Evolutionary conservation across 2,113 vertebrate genomes (phyloP), one percentile per base, ranked within the genome.

Genomic region (Micromys minutus): DNA sequence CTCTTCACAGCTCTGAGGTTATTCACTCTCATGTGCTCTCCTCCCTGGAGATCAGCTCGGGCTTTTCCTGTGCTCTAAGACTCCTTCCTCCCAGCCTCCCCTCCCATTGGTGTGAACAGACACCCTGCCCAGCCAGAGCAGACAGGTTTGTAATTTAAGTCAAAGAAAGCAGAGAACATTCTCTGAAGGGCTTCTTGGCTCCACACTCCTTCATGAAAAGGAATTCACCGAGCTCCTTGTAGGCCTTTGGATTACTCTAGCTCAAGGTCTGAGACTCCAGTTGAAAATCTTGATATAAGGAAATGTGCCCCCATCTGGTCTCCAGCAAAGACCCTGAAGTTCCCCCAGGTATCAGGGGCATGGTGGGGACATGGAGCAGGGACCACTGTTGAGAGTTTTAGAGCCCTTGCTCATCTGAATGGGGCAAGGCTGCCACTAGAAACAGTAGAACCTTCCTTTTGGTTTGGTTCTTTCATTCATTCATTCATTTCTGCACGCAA

Each of bases 271-370:
- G 57, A 69, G 72, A 50, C 8, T 21, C 45, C 1, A 31, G 47
- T 7, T 47, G 47, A 79, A 42, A 52, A n/a, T 31, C 22, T 61
- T 21, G 39, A 31, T 6, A 15, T 17, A 22, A 34, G 61, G 31
- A 39, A 24, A 39, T 0, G 1, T 8, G 1, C 2, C 39, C 1
- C 1, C 0, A 16, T 0, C 22, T 17, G 6, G 12, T 13, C 36
- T 76, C 50, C n/a, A n/a, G n/a, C n/a, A 52, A 65, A 77, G 61
- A 50, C 50, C 16, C n/a, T 1, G 19, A 19, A 15, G 21, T 26
- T 47, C 77, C 45, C 71, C 19, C 36, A 59, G 3, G 29, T 24
- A 47, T 39, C 50, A 15, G 47, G 74, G 47, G 17, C 45, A 34
- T 34, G 45, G 0, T 8, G 1, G 16, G n/a, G n/a, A n/a, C 21